phyloP scores from a whole-genome alignment of 2,797 vertebrate species.

The Salarias fasciatus region DNA sequence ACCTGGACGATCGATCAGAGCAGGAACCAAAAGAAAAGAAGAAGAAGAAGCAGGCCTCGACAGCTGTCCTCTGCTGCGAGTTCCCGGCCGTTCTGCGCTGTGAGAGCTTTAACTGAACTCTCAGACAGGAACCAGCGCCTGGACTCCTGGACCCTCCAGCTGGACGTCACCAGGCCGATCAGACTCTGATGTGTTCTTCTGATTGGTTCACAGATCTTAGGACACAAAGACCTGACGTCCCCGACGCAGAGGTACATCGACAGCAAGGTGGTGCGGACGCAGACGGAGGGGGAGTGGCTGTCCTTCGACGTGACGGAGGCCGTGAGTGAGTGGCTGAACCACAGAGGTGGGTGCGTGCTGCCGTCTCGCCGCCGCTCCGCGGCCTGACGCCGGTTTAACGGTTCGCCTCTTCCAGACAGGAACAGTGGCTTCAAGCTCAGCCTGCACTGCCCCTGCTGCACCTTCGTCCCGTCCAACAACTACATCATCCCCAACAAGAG shows the following conservation, averaged over 20 bases:
- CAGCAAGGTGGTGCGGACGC: constrained; percentile 95
- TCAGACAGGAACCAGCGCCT: too few species aligned
- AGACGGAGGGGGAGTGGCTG: constrained; percentile 94
- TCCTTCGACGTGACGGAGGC: constrained; percentile 97
- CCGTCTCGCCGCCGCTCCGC: not conserved
- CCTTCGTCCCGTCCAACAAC: constrained; percentile 95
- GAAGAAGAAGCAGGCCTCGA: too few species aligned
- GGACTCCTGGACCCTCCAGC: too few species aligned
- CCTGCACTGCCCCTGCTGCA: constrained; percentile 96
- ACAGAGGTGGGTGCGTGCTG: constrained; percentile 85
- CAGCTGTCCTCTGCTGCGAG: too few species aligned
- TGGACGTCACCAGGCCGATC: too few species aligned
- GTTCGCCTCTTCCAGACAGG: constrained; percentile 89
- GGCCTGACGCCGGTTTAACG: too few species aligned
- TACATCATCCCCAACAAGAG: constrained; percentile 99
- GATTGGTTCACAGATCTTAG: constrained; percentile 86
- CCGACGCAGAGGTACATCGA: constrained; percentile 96
- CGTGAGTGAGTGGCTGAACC: constrained; percentile 94
- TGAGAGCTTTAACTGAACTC: not conserved
- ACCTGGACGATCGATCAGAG: constrained; percentile 54
- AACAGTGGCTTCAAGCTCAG: constrained; percentile 98
- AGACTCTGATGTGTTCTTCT: constrained; percentile 8
- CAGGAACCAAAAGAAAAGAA: too few species aligned
- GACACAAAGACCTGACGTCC: constrained; percentile 91
- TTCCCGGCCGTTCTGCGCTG: too few species aligned